Conservation (phyloP, 2,797 vertebrate genomes). For the Hydrophis major region DNA sequence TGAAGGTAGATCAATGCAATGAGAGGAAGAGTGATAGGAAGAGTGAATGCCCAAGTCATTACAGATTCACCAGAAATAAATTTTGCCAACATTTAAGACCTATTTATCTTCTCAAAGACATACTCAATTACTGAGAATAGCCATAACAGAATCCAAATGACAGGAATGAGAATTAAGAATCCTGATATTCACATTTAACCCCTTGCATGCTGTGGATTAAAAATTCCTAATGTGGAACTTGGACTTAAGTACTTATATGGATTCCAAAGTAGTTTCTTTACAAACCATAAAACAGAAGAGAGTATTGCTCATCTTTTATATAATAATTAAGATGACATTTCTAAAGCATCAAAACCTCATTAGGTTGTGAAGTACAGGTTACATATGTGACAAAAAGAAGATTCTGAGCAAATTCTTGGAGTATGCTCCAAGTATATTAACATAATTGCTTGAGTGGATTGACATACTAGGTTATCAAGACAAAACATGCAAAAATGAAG, state of each 20-base stretch:
- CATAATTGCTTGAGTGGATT: neutral
- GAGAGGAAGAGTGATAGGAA: neutral
- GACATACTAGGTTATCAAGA: neutral
- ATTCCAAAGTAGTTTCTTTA: neutral
- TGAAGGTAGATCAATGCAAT: neutral
- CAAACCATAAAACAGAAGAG: neutral
- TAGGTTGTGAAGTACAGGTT: neutral
- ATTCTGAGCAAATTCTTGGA: neutral
- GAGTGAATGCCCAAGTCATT: slow-evolving; percentile 6
- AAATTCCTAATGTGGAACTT: neutral
- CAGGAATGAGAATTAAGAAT: slow-evolving; percentile 6
- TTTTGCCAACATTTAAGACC: neutral
- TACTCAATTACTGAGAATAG: neutral
- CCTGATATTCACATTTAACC: neutral
- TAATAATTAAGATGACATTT: neutral
- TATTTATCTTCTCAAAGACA: slow-evolving; percentile 1
- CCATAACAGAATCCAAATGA: neutral
- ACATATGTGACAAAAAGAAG: neutral
- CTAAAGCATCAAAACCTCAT: neutral
- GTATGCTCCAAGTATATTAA: neutral
- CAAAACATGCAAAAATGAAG: neutral
- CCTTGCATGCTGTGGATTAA: neutral
- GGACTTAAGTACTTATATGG: neutral
- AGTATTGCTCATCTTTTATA: neutral
- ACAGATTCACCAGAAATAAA: neutral